phyloP scores from a whole-genome alignment of 2,113 vertebrate species.

The Clarias gariepinus region DNA sequence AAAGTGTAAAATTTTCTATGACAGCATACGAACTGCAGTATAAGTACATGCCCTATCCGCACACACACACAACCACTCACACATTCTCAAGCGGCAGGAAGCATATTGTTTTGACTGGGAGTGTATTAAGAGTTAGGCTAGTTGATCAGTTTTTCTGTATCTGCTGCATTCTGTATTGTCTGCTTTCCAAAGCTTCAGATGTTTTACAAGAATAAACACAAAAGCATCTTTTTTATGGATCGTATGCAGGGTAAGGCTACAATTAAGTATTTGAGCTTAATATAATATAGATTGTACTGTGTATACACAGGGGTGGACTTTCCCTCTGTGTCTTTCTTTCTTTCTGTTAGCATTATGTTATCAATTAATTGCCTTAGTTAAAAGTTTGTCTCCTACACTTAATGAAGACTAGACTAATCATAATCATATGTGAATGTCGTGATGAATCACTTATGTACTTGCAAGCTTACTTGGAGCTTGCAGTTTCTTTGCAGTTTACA shows the following conservation, averaged over 20 bases:
- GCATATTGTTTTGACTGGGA: slow-evolving; percentile 37
- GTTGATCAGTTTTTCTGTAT: background rate
- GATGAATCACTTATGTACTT: background rate
- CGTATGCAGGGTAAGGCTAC: slow-evolving; percentile 19
- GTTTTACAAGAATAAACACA: background rate
- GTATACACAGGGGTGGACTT: background rate
- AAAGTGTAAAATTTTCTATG: background rate
- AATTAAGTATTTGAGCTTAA: slow-evolving; percentile 4
- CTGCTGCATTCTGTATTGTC: background rate
- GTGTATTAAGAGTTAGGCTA: too few species aligned
- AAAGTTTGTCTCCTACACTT: background rate
- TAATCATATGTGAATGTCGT: background rate
- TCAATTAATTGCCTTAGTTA: background rate
- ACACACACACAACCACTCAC: background rate
- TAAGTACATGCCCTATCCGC: background rate
- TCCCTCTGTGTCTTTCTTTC: background rate
- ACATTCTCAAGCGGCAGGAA: slow-evolving; percentile 31
- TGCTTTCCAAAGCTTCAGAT: background rate
- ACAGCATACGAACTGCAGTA: background rate
- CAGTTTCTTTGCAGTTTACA: background rate
- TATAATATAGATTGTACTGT: background rate
- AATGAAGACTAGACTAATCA: background rate
- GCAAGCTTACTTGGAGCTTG: background rate
- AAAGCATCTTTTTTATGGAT: background rate
- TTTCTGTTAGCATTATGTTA: background rate